Evolutionary conservation across 2,888 invertebrate species (phyloP).

Genomic region (Agonopterix subpropinquella): DNA sequence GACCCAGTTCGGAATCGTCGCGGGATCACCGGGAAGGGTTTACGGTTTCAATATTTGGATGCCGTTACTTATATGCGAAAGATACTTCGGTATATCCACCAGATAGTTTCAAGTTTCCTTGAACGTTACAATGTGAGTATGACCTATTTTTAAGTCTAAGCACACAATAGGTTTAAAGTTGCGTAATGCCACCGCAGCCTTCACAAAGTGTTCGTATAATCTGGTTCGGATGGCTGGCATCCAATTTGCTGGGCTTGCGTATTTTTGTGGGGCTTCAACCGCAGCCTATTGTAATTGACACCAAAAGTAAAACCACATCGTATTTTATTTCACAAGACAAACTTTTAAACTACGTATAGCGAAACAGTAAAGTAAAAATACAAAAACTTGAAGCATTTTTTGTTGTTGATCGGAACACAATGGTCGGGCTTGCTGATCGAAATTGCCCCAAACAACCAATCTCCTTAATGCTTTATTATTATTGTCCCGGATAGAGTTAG

Average conservation of each 20-base stretch:
- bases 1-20: slow-evolving; percentile 56
- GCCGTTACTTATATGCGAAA: slow-evolving; percentile 32
- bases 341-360: no score
- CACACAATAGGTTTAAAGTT: slow-evolving; percentile 23
- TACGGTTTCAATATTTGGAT: slow-evolving; percentile 66
- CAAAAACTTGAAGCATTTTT: no score
- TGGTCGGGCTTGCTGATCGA: slow-evolving; percentile 10
- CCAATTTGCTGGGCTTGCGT: slow-evolving; percentile 60
- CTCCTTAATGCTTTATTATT: slow-evolving; percentile 56
- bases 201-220: slow-evolving; percentile 53
- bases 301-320: slow-evolving; percentile 58
- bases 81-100: background rate
- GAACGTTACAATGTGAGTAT: slow-evolving; percentile 3
- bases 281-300: slow-evolving; percentile 61
- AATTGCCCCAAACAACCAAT: slow-evolving; percentile 54
- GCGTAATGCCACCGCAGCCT: slow-evolving; percentile 48
- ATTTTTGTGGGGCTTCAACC: slow-evolving; percentile 62
- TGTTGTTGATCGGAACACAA: slow-evolving; percentile 5
- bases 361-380: slow-evolving; percentile 27
- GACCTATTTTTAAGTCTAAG: slow-evolving; percentile 42
- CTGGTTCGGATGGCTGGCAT: slow-evolving; percentile 58
- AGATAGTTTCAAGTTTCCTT: background rate
- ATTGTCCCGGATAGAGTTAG: slow-evolving; percentile 40
- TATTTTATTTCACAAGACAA: slow-evolving; percentile 22
- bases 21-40: slow-evolving; percentile 57